Percentiles rank a stretch among this genome's conserved stretches.
phyloP scores from a whole-genome alignment of 2,888 invertebrate species.

The Dryobota labecula region DNA sequence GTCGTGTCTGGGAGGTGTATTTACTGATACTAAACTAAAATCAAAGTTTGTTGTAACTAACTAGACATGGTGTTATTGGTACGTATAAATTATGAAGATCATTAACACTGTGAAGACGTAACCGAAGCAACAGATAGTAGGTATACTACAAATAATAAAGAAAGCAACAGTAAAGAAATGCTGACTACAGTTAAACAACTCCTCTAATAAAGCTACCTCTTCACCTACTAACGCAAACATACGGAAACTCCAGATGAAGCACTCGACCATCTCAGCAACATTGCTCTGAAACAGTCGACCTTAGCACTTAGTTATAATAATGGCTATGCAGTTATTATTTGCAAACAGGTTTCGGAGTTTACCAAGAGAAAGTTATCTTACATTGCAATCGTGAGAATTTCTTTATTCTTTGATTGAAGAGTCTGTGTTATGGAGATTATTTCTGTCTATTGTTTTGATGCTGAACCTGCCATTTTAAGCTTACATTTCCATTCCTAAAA shows the following conservation, averaged over 20 bases:
- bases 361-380: constrained; percentile 66
- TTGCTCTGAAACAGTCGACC: constrained; percentile 46
- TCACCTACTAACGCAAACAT: constrained; percentile 17
- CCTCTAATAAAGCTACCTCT: constrained; percentile 18
- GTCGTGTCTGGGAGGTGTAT: neutral
- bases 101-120: neutral
- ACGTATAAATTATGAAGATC: neutral
- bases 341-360: constrained; percentile 60
- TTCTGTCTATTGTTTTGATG: constrained; percentile 46
- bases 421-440: constrained; percentile 29
- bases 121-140: neutral
- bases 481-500: constrained; percentile 1
- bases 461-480: constrained; percentile 7
- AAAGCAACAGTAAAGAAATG: constrained; percentile 12
- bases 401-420: constrained; percentile 50
- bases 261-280: constrained; percentile 29
- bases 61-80: neutral
- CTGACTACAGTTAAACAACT: constrained; percentile 4
- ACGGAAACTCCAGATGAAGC: constrained; percentile 26
- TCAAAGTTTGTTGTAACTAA: constrained; percentile 3
- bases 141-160: neutral
- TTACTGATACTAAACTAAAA: neutral
- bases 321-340: constrained; percentile 58
- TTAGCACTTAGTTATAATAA: constrained; percentile 41
- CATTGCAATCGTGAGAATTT: constrained; percentile 47